Conservation (phyloP, 1,140 invertebrate species). For the Thrips palmi region DNA sequence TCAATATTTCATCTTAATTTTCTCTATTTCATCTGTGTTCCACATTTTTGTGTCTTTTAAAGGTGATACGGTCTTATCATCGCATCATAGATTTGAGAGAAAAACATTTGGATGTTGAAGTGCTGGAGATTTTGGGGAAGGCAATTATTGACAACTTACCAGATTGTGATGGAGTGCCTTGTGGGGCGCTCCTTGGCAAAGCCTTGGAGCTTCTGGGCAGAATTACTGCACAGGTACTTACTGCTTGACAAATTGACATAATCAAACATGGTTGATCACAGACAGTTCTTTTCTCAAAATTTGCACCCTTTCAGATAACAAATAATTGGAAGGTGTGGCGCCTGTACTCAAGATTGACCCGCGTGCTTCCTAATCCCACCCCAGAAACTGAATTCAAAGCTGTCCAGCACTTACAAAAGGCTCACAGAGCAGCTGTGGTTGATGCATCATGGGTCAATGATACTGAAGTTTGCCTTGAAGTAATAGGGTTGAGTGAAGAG, state of each 20-base stretch:
- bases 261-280: too few species aligned
- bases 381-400: conserved; percentile 41
- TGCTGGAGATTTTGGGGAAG: conserved; percentile 30
- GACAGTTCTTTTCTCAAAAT: conserved; percentile 3
- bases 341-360: conserved; percentile 53
- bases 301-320: conserved; percentile 21
- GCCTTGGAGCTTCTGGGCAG: conserved; percentile 61
- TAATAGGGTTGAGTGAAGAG: conserved; percentile 27
- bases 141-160: conserved; percentile 10
- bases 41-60: conserved; percentile 15
- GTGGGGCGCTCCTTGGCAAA: conserved; percentile 21
- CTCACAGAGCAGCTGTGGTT: conserved; percentile 25
- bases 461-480: conserved; percentile 24
- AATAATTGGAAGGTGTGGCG: conserved; percentile 59
- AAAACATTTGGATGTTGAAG: conserved; percentile 42
- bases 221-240: conserved; percentile 39
- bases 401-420: conserved; percentile 34
- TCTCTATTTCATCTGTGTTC: conserved; percentile 2
- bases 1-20: conserved; percentile 1
- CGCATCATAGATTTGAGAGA: conserved; percentile 66
- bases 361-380: conserved; percentile 33
- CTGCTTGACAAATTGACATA: neutral
- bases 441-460: conserved; percentile 35
- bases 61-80: conserved; percentile 67
- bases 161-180: conserved; percentile 12